Conservation (phyloP, 2,113 vertebrate species). For the Oenanthe melanoleuca region DNA sequence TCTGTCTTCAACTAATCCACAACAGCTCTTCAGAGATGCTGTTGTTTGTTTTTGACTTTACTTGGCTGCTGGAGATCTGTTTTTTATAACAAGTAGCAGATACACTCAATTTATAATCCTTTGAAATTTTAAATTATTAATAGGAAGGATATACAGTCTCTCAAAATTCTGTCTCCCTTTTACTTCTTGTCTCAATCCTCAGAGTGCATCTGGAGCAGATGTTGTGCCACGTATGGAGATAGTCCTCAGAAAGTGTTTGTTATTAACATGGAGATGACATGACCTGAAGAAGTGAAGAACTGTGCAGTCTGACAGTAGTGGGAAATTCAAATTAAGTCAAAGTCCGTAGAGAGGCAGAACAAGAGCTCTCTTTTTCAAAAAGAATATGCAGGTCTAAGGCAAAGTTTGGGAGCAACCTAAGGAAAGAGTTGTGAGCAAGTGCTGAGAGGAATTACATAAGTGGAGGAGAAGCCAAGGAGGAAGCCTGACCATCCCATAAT, state of each 20-base stretch:
- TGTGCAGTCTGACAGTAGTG: background rate
- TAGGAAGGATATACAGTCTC: background rate
- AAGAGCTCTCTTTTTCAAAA: background rate
- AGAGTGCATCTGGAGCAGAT: background rate
- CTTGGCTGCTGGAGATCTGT: background rate
- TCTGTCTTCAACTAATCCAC: background rate
- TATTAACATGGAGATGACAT: rapidly evolving
- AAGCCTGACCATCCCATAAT: background rate
- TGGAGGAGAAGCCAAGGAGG: background rate
- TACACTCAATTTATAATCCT: background rate
- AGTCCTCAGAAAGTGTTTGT: background rate
- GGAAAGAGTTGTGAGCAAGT: background rate
- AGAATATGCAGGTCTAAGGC: background rate
- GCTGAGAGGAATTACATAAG: background rate
- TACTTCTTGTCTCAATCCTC: background rate
- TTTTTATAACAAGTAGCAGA: background rate
- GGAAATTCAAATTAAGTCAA: background rate
- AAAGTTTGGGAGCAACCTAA: background rate
- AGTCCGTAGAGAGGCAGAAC: background rate
- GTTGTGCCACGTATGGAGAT: background rate
- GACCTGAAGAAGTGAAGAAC: background rate
- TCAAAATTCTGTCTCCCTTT: background rate
- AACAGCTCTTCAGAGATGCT: background rate
- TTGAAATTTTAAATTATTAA: background rate
- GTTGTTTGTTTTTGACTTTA: background rate